phyloP scores from a whole-genome alignment of 92 coral and sea anemone genomes.

The Parazoanthus swiftii region DNA sequence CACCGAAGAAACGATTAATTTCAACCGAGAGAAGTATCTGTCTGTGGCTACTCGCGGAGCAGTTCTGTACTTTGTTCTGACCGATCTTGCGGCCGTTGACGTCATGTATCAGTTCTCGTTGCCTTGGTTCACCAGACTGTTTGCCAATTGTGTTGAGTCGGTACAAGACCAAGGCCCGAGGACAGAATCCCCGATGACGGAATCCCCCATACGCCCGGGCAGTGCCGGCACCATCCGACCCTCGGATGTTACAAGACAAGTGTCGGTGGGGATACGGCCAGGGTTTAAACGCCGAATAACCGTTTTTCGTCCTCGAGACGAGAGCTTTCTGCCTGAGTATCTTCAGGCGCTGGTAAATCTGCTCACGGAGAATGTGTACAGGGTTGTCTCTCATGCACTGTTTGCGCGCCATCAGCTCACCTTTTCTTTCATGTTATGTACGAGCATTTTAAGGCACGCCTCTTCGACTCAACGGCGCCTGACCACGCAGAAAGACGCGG shows the following conservation, averaged over 20 bases:
- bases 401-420: conserved; percentile 87
- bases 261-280: conserved; percentile 57
- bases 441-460: conserved; percentile 71
- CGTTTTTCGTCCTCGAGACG: conserved; percentile 61
- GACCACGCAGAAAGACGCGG: not conserved
- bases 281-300: conserved; percentile 63
- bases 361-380: conserved; percentile 86
- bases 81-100: conserved; percentile 79
- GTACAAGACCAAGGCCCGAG: conserved; percentile 55
- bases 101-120: conserved; percentile 97
- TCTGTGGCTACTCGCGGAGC: conserved; percentile 95
- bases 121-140: conserved; percentile 84
- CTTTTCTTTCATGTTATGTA: conserved; percentile 90
- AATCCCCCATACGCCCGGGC: conserved; percentile 83
- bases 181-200: conserved; percentile 59
- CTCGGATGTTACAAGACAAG: conserved; percentile 49
- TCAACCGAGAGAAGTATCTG: conserved; percentile 83
- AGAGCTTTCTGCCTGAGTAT: conserved; percentile 67
- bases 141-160: conserved; percentile 78
- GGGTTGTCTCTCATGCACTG: conserved; percentile 86
- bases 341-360: conserved; percentile 77
- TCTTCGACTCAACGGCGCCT: conserved; percentile 5
- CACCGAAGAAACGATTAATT: conserved; percentile 68
- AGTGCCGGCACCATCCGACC: conserved; percentile 94
- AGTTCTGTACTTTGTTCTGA: conserved; percentile 82